Percentiles rank a stretch among this genome's conserved stretches.
phyloP scores from a whole-genome alignment of 2,113 vertebrate genomes.

The Upupa epops region DNA sequence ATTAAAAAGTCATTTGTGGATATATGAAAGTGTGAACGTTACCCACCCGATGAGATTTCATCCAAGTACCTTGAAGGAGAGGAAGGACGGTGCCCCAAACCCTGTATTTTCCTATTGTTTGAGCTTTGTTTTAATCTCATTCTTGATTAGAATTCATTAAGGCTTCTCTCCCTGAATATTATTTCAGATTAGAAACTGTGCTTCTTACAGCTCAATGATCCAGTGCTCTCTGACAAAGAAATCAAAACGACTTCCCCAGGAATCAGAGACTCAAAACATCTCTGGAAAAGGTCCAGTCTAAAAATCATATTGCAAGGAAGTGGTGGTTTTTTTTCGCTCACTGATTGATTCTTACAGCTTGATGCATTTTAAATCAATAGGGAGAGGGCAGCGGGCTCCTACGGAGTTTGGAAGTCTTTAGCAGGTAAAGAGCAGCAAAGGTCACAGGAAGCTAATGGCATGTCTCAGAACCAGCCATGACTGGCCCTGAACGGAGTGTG shows the following conservation, averaged over 20 bases:
- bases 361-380: background rate
- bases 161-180: background rate
- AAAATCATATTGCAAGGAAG: background rate
- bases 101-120: conserved; percentile 27
- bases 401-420: background rate
- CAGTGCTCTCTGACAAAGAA: background rate
- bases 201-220: background rate
- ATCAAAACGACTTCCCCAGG: background rate
- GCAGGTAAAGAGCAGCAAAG: background rate
- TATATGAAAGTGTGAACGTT: background rate
- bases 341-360: background rate
- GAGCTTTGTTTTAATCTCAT: conserved; percentile 43
- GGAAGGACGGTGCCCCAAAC: background rate
- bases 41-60: background rate
- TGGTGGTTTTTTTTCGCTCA: background rate
- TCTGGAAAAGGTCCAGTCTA: background rate
- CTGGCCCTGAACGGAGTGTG: background rate
- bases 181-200: background rate
- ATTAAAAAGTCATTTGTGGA: background rate
- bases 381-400: background rate
- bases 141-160: conserved; percentile 46
- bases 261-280: background rate
- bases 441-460: background rate
- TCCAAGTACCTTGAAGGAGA: background rate
- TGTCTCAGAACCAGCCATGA: background rate